Conservation (phyloP, 1,140 invertebrate genomes). For the Periplaneta americana region DNA sequence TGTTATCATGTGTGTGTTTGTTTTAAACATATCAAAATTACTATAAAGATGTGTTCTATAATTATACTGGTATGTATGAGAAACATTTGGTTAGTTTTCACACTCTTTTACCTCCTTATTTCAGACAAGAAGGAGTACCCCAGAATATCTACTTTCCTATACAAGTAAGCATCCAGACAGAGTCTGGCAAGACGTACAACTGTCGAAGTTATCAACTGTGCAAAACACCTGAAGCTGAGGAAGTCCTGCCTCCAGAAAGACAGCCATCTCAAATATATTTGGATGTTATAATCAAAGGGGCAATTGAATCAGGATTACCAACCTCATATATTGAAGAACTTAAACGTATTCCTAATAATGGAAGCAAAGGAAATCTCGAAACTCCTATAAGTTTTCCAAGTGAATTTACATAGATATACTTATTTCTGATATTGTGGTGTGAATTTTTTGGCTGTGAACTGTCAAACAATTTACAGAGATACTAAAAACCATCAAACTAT, state of each 20-base stretch:
- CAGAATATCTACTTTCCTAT: constrained; percentile 60
- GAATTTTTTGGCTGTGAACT: too few relatives aligned
- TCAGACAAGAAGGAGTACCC: constrained; percentile 71
- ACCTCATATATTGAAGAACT: constrained; percentile 57
- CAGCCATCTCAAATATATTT: constrained; percentile 67
- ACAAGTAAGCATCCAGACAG: constrained; percentile 49
- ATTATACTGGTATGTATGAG: too few relatives aligned
- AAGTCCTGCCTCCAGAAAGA: constrained; percentile 42
- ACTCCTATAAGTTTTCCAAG: not conserved
- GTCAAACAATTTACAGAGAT: too few relatives aligned
- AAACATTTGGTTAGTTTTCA: too few relatives aligned
- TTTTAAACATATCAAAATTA: too few relatives aligned
- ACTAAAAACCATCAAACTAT: too few relatives aligned
- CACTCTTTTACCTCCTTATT: too few relatives aligned
- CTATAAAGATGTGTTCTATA: too few relatives aligned
- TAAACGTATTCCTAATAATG: constrained; percentile 58
- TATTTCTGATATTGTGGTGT: too few relatives aligned
- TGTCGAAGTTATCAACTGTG: constrained; percentile 64
- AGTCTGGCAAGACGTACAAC: constrained; percentile 40
- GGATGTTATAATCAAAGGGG: constrained; percentile 52
- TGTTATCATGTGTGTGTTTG: too few relatives aligned
- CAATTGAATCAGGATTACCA: constrained; percentile 62
- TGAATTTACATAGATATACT: not conserved
- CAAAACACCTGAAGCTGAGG: constrained; percentile 35
- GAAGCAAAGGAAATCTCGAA: constrained; percentile 42